A percentile compares a stretch with the other conserved stretches of the same genome.
Conservation (phyloP, 2,797 vertebrate species). For the Siniperca scherzeri region DNA sequence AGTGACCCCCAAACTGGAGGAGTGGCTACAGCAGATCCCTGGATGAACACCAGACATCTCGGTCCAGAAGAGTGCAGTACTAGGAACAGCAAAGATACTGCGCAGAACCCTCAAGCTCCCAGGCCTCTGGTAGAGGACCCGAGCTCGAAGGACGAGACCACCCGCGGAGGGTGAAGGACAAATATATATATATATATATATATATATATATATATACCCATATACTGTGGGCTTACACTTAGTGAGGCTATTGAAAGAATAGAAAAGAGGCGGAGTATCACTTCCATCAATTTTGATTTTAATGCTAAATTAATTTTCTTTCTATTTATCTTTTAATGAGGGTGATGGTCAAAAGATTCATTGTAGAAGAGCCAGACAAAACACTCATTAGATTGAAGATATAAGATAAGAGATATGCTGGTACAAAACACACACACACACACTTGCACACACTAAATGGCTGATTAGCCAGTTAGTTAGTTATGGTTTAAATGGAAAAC, state of each 20-base stretch:
- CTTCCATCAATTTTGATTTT: neutral
- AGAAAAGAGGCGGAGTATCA: neutral
- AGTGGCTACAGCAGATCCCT: too few relatives aligned
- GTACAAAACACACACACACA: slow-evolving; percentile 3
- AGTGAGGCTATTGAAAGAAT: slow-evolving; percentile 8
- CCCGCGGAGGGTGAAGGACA: too few relatives aligned
- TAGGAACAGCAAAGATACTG: too few relatives aligned
- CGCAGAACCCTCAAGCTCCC: too few relatives aligned
- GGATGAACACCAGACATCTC: too few relatives aligned
- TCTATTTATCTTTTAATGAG: neutral
- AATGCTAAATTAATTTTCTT: neutral
- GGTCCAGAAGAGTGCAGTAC: too few relatives aligned
- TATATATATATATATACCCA: slow-evolving; percentile 51
- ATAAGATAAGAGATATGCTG: neutral
- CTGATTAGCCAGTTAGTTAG: slow-evolving; percentile 12
- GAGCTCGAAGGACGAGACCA: too few relatives aligned
- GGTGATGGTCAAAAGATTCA: neutral
- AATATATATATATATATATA: too few relatives aligned
- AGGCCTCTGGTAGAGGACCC: too few relatives aligned
- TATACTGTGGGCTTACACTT: slow-evolving; percentile 15
- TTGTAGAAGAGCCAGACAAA: neutral
- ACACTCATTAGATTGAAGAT: slow-evolving; percentile 4
- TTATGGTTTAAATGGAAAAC: slow-evolving; percentile 14
- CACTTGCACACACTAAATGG: slow-evolving; percentile 1
- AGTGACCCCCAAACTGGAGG: too few relatives aligned